phyloP scores from a whole-genome alignment of 2,797 vertebrate species.

The Cyclopterus lumpus region DNA sequence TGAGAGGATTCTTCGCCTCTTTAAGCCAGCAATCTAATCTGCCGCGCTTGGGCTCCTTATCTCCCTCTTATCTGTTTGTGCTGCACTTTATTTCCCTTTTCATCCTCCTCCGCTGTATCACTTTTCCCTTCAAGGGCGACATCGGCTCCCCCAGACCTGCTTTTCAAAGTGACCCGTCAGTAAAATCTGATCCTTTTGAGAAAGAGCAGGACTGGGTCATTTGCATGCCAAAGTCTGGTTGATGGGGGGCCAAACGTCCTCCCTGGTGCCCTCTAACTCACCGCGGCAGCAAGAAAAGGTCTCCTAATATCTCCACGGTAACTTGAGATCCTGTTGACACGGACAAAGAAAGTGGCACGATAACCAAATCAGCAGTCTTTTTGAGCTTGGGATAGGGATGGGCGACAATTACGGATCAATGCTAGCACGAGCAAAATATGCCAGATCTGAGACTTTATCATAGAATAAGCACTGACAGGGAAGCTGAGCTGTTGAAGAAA shows the following conservation, averaged over 20 bases:
- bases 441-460: conserved; percentile 61
- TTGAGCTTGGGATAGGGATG: conserved; percentile 45
- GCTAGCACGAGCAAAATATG: conserved; percentile 58
- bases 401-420: conserved; percentile 62
- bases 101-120: conserved; percentile 70
- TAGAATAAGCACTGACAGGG: conserved; percentile 65
- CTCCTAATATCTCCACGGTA: conserved; percentile 73
- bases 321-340: conserved; percentile 81
- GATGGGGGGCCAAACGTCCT: conserved; percentile 74
- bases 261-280: conserved; percentile 75
- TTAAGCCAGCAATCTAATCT: conserved; percentile 53
- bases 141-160: conserved; percentile 64
- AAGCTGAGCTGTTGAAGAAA: conserved; percentile 51
- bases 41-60: conserved; percentile 60
- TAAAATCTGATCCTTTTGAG: conserved; percentile 83
- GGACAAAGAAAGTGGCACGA: conserved; percentile 67
- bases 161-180: conserved; percentile 80
- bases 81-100: conserved; percentile 74
- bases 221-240: conserved; percentile 76
- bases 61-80: conserved; percentile 74
- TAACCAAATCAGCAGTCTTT: conserved; percentile 66
- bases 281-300: conserved; percentile 71
- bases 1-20: conserved; percentile 42
- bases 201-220: conserved; percentile 65
- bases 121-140: conserved; percentile 82